phyloP scores from a whole-genome alignment of 2,888 invertebrate genomes.

The Cheilosia pagana region DNA sequence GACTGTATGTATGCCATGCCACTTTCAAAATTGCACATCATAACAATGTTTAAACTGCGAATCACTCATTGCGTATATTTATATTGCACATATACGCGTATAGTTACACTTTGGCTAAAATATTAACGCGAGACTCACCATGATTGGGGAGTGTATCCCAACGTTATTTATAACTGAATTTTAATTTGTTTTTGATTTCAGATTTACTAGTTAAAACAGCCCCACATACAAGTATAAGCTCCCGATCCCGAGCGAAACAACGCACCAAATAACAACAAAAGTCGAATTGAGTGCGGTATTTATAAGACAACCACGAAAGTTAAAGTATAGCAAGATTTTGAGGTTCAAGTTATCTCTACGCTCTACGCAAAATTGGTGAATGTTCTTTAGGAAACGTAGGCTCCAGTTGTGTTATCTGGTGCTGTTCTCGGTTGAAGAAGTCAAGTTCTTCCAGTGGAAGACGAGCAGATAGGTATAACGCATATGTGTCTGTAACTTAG shows the following conservation, averaged over 20 bases:
- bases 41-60: conserved; percentile 9
- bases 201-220: neutral
- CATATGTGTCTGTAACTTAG: no score
- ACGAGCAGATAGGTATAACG: neutral
- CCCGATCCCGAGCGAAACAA: conserved; percentile 58
- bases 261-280: conserved; percentile 72
- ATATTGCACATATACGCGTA: conserved; percentile 8
- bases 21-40: conserved; percentile 6
- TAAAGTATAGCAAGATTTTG: conserved; percentile 58
- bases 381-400: conserved; percentile 44
- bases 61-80: neutral
- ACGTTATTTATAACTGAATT: conserved; percentile 23
- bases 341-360: conserved; percentile 36
- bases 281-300: conserved; percentile 66
- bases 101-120: neutral
- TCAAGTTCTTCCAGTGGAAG: neutral
- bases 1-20: neutral
- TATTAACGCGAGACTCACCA: conserved; percentile 55
- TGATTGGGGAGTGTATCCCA: conserved; percentile 45
- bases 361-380: conserved; percentile 44
- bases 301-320: conserved; percentile 65
- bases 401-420: conserved; percentile 31
- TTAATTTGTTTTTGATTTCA: neutral
- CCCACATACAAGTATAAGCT: conserved; percentile 31
- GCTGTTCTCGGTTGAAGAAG: conserved; percentile 5